phyloP scores from a whole-genome alignment of 2,888 invertebrate species.

The Pterobdella sp. region DNA sequence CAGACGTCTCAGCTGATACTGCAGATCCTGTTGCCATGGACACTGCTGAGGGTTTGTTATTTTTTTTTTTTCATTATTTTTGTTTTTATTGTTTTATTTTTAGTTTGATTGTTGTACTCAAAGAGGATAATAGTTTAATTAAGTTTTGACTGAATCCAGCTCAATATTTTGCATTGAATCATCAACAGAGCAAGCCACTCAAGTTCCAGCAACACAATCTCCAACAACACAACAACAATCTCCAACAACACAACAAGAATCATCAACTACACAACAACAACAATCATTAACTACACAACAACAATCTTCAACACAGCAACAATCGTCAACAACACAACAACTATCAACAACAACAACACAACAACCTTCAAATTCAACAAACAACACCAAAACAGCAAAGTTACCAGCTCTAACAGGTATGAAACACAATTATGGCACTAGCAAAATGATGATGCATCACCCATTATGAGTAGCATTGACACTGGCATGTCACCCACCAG shows the following conservation, averaged over 20 bases:
- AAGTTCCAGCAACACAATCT: not conserved
- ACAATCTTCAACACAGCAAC: not conserved
- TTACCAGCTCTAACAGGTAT: not conserved
- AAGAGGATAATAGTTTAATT: no score
- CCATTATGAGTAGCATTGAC: not conserved
- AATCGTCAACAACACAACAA: not conserved
- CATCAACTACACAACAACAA: not conserved
- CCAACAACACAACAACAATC: not conserved
- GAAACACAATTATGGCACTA: not conserved
- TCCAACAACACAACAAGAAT: not conserved
- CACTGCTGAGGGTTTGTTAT: not conserved
- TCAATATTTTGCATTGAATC: no score
- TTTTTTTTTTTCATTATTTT: not conserved
- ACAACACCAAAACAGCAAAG: not conserved
- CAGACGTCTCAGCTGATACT: not conserved
- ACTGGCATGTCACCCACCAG: slow-evolving; percentile 41
- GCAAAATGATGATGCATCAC: no score
- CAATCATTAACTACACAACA: not conserved
- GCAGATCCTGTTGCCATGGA: not conserved
- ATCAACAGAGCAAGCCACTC: not conserved
- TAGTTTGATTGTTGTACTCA: no score
- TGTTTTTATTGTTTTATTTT: not conserved
- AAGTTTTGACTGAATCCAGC: no score
- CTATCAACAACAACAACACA: not conserved
- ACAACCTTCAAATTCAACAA: not conserved